phyloP scores from a whole-genome alignment of 2,797 vertebrate genomes.

The Smutsia gigantea region DNA sequence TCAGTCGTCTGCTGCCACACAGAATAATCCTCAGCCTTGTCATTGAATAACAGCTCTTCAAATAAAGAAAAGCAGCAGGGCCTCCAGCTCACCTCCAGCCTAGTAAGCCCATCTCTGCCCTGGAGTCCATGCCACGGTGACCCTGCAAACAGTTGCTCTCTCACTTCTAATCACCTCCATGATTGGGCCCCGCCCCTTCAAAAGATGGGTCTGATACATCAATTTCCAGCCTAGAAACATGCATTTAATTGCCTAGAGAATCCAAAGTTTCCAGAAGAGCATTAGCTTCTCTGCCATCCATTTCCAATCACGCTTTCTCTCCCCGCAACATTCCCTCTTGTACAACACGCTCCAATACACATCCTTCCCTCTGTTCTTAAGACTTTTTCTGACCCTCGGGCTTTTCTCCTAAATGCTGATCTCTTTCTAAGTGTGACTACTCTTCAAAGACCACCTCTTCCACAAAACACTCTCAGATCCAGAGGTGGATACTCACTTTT shows the following conservation, averaged over 20 bases:
- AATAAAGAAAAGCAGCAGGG: neutral
- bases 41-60: neutral
- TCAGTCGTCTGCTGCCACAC: neutral
- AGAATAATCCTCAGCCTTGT: neutral
- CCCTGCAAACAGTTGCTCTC: too few relatives aligned
- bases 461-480: neutral
- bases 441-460: neutral
- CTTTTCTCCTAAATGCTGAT: neutral
- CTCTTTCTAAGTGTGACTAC: neutral
- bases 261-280: neutral
- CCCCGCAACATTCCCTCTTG: rapidly evolving
- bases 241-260: neutral
- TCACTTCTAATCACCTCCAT: neutral
- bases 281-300: neutral
- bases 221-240: neutral
- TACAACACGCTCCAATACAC: rapidly evolving
- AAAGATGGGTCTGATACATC: neutral
- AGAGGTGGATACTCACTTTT: neutral
- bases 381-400: neutral
- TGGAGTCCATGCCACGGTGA: neutral
- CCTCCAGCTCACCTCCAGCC: neutral
- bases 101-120: neutral
- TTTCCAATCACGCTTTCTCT: neutral
- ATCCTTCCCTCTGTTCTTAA: neutral
- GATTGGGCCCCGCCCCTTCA: neutral